Base-by-base conservation (phyloP, 2,797 vertebrate species). In the Buceros bicornis region DNA sequence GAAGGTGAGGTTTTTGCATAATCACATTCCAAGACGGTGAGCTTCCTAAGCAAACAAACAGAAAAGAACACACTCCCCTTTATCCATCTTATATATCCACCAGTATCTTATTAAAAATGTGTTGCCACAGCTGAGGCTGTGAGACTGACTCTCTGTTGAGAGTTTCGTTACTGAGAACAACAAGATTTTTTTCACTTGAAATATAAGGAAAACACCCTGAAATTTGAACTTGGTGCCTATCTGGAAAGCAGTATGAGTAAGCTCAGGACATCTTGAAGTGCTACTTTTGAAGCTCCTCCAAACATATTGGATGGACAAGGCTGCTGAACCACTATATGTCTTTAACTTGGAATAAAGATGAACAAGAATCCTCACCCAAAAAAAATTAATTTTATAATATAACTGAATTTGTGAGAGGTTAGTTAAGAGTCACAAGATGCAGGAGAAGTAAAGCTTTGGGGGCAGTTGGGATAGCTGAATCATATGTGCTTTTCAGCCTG, bases 101-200 rank as follows among this genome's bases (percentile, higher is more conserved):
- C 2, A 89, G 7, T 84, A 17, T 87, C 67, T 50, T 77, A 77
- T 56, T 76, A 62, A 82, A 87, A 82, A 48, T 64, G 20, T 45
- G 40, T 43, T 94, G 17, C 47, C 45, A 53, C 35, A 89, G 17
- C 29, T 90, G 25, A 66, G 33, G 61, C 66, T 89, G 21, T 76
- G 57, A 86, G 65, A 53, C 31, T 71, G 88, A n/a, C 18, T 82
- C 24, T 90, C 47, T 73, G 16, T 48, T 89, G 74, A 70, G n/a
- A 81, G 8, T 87, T 89, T 93, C 35, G 64, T 91, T 93, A 66
- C 56, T 60, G 51, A 69, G 40, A 67, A 84, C 29, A 82, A 56
- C 15, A 90, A 74, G 43, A 66, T 77, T 77, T 90, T 90, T 96
- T 94, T 85, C 26, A 53, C 17, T 73, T 82, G 47, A 87, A 92